Base-by-base conservation (phyloP, 2,888 invertebrate species). In the Steinernema hermaphroditum region DNA sequence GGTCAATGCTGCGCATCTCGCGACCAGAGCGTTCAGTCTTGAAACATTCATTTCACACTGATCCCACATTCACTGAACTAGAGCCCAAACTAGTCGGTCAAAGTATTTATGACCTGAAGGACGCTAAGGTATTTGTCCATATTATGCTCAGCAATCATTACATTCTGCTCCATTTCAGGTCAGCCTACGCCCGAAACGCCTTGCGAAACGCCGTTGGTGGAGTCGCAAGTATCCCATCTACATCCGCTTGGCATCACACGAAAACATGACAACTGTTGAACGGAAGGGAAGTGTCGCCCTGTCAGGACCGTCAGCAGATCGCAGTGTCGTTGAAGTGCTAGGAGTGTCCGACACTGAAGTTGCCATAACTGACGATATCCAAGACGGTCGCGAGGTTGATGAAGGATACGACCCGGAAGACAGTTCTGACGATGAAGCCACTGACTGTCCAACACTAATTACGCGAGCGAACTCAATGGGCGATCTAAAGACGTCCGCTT, bases 171-270 rank as follows among this genome's bases (percentile, higher is more conserved):
- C n/a, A n/a, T 72, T 75, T 44, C 68, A 81, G 74, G 80, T 85
- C 0, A 78, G 78, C 4, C 77, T 87, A 41, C 79, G 83, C 14
- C 85, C 85, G 6, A 80, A 79, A 69, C 78, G 83, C 22, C 80
- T 89, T 22, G 88, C 89, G 0, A 83, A 85, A 37, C 87, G 89
- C 69, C 82, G 89, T 68, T 83, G 94, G 92, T 95, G 94, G 94
- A 93, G 93, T 88, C 93, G 94, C 88, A 94, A 94, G 87, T 95
- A 94, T 88, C 95, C 95, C 0, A 93, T 95, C 82, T 93, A 93
- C 87, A 89, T 94, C 49, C 87, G 87, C 50, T 87, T 90, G 46
- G 86, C 87, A 0, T 79, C 77, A 72, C 69, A 71, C 4, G 73
- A 73, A 29, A 73, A 76, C 81, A 79, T 70, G 72, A 86, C 79